Conservation (phyloP, 2,888 invertebrate species). For the Alitta virens region DNA sequence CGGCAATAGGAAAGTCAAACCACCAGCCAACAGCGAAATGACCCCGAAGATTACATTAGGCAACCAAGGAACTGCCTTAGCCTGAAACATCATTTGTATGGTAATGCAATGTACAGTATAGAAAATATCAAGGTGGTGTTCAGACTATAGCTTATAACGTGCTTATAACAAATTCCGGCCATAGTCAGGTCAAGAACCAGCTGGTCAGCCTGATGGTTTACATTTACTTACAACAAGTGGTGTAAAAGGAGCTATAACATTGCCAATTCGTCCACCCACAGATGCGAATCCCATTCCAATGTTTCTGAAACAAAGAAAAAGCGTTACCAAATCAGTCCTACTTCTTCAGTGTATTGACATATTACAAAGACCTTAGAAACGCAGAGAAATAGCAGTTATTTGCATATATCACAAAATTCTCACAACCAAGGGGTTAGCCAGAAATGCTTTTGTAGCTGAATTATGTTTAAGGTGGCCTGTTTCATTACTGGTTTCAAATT, state of each 20-base stretch:
- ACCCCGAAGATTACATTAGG: background rate
- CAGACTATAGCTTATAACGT: too few relatives aligned
- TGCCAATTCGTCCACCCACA: constrained; percentile 49
- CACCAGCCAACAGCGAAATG: background rate
- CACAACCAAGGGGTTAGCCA: background rate
- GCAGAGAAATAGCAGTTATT: too few relatives aligned
- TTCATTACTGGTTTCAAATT: too few relatives aligned
- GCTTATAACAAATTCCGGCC: too few relatives aligned
- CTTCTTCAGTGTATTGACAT: too few relatives aligned
- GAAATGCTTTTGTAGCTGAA: background rate
- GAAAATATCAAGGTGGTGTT: too few relatives aligned
- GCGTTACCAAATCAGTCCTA: background rate
- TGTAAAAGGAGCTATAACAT: constrained; percentile 50
- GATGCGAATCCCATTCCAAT: constrained; percentile 50
- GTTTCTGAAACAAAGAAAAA: constrained; percentile 33
- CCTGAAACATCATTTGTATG: too few relatives aligned
- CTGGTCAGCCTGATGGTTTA: too few relatives aligned
- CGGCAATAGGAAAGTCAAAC: background rate
- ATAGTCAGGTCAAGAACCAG: too few relatives aligned
- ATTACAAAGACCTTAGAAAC: too few relatives aligned
- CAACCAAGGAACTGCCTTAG: background rate
- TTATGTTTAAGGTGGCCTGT: background rate
- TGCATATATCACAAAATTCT: background rate
- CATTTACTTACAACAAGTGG: constrained; percentile 44
- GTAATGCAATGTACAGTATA: too few relatives aligned